phyloP scores from a whole-genome alignment of 2,888 invertebrate species.

The Merodon equestris region DNA sequence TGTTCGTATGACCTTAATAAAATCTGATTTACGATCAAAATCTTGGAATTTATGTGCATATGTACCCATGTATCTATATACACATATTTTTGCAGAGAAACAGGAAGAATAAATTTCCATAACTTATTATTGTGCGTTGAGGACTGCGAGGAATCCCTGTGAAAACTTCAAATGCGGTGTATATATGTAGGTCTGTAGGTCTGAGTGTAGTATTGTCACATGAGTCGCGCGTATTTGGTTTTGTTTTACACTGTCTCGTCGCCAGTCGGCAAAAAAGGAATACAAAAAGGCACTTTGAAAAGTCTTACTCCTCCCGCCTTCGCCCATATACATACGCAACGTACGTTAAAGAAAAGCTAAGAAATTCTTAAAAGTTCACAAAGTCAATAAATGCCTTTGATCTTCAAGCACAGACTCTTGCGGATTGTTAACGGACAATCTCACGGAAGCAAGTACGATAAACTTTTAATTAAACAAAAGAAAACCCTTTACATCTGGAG shows the following conservation, averaged over 20 bases:
- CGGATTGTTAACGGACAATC: conserved; percentile 6
- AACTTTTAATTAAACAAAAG: conserved; percentile 55
- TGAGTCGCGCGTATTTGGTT: too few relatives aligned
- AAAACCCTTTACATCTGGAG: neutral
- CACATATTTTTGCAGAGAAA: conserved; percentile 8
- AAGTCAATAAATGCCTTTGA: conserved; percentile 36
- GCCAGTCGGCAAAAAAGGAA: too few relatives aligned
- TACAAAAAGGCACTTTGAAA: too few relatives aligned
- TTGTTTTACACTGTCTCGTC: too few relatives aligned
- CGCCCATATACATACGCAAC: too few relatives aligned
- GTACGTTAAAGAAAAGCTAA: neutral
- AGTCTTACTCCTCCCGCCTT: too few relatives aligned
- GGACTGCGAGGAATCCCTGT: conserved; percentile 32
- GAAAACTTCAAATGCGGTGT: too few relatives aligned
- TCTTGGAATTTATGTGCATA: conserved; percentile 58
- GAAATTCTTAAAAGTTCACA: too few relatives aligned
- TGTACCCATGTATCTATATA: conserved; percentile 32
- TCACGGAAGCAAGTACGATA: conserved; percentile 33
- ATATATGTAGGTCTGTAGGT: too few relatives aligned
- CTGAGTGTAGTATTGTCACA: too few relatives aligned
- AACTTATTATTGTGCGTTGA: conserved; percentile 63
- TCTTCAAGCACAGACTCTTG: conserved; percentile 15
- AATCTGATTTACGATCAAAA: conserved; percentile 65
- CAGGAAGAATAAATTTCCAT: conserved; percentile 59
- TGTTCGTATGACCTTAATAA: conserved; percentile 64